Base-by-base conservation (phyloP, 2,888 invertebrate genomes). In the Nymphalis c-album region DNA sequence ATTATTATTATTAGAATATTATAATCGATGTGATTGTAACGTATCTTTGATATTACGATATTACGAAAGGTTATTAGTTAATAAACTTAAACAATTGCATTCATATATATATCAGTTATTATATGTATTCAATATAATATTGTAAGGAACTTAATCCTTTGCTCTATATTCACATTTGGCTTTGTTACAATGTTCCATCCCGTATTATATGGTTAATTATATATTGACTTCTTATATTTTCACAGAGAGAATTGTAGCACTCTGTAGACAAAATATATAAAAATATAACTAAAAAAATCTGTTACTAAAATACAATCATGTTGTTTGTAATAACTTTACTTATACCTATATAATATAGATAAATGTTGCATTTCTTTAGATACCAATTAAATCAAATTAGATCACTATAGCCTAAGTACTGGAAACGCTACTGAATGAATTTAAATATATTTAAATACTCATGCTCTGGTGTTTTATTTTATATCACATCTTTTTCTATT, bases 311-410 rank as follows among this genome's bases (percentile, higher is more conserved):
- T 67, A 69, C 59, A 55, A 65, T 69, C 68, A 69, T 62, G 31
- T 63, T 64, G 50, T 66, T 48, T 63, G 60, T 68, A 47, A 60
- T 53, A 68, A 18, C 10, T 50, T 60, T 18, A 60, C 47, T 22
- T 51, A 65, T 69, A 70, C 58, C 62, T 70, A 73, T 57, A 69
- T 67, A 16, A 53, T 76, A 77, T 73, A 75, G 73, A 73, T 76
- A 82, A 81, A 75, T 82, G 81, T 87, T 85, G 84, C 83, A 87
- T 86, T 80, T 79, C 79, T 82, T 80, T 85, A 87, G 73, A 70
- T 67, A 75, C 78, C 78, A 76, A 77, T 74, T 77, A 72, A 71
- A 72, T 73, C 35, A 70, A 70, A 71, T 78, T 84, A 83, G 77
- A 77, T 75, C 74, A 78, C 73, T 71, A 77, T 77, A 78, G 77